A percentile compares a stretch with the other conserved stretches of the same genome.
These are phyloP conservation scores for Sycophila sp. DNA, from an alignment of 1,140 invertebrate species.

Conservation along the genomic window DNA sequence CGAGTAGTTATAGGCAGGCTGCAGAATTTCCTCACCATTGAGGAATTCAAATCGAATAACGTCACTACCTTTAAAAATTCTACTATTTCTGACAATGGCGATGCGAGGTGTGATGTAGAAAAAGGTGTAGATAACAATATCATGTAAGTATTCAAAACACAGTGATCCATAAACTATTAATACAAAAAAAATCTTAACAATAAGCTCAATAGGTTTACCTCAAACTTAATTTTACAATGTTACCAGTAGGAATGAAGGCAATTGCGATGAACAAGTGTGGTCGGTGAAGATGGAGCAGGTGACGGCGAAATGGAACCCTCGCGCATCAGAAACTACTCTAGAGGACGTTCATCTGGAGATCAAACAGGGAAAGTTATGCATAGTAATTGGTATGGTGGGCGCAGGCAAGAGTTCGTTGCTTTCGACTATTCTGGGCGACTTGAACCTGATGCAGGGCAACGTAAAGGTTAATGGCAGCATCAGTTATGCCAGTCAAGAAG, in stretches of 20 bases:
- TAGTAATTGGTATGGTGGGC: conserved; percentile 74
- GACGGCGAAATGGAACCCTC: conserved; percentile 66
- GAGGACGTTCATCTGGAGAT: conserved; percentile 67
- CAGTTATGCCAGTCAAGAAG: conserved; percentile 81
- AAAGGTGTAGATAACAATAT: not conserved
- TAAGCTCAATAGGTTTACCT: not conserved
- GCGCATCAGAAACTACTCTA: conserved; percentile 59
- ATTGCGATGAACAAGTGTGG: conserved; percentile 4
- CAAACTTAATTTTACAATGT: no score
- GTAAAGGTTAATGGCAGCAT: conserved; percentile 70
- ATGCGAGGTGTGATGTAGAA: not conserved
- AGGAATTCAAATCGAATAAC: conserved; percentile 55
- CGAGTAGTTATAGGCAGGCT: conserved; percentile 70
- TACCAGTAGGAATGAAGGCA: no score
- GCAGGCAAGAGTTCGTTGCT: conserved; percentile 73
- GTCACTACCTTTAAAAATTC: not conserved
- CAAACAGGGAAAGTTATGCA: conserved; percentile 68
- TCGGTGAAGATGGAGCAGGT: conserved; percentile 64
- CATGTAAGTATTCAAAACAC: not conserved
- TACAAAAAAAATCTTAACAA: not conserved
- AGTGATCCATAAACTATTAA: not conserved
- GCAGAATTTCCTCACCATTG: conserved; percentile 64
- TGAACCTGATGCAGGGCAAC: conserved; percentile 69
- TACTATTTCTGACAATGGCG: not conserved
- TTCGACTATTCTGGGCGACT: conserved; percentile 73